Percentiles rank a stretch among this genome's conserved stretches.
Conservation (phyloP, 92 coral and sea anemone genomes). For the Epizoanthus scotinus region DNA sequence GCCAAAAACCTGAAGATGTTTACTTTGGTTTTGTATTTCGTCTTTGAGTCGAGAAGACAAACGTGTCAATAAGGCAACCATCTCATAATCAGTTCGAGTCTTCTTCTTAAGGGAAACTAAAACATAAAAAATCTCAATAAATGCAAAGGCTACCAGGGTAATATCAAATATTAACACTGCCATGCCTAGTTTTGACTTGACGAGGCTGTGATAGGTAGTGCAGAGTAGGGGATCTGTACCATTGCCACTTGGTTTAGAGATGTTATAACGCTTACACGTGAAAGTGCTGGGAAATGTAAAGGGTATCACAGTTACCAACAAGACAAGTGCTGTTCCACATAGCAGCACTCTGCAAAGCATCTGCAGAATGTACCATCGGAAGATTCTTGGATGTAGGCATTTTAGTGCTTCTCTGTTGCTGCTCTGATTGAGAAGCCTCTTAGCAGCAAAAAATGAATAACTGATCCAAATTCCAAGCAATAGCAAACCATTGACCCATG, state of each 20-base stretch:
- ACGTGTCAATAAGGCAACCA: conserved; percentile 34
- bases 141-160: conserved; percentile 24
- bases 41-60: conserved; percentile 38
- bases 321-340: conserved; percentile 17
- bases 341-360: conserved; percentile 28
- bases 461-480: conserved; percentile 25
- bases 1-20: conserved; percentile 29
- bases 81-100: conserved; percentile 39
- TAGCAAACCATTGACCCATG: conserved; percentile 27
- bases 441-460: conserved; percentile 39
- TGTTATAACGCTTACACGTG: conserved; percentile 16
- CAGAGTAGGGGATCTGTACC: conserved; percentile 22
- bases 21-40: conserved; percentile 29
- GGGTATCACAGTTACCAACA: conserved; percentile 24
- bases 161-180: conserved; percentile 26
- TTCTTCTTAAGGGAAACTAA: conserved; percentile 31
- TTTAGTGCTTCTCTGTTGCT: conserved; percentile 33
- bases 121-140: conserved; percentile 30
- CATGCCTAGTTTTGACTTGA: conserved; percentile 27
- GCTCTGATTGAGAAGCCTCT: conserved; percentile 34
- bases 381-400: conserved; percentile 31
- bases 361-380: conserved; percentile 35
- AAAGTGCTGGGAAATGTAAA: conserved; percentile 20
- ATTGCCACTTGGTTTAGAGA: neutral
- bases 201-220: conserved; percentile 31